Evolutionary conservation across 2,888 invertebrate species (phyloP).

Genomic region (Hypomecis atomaria): DNA sequence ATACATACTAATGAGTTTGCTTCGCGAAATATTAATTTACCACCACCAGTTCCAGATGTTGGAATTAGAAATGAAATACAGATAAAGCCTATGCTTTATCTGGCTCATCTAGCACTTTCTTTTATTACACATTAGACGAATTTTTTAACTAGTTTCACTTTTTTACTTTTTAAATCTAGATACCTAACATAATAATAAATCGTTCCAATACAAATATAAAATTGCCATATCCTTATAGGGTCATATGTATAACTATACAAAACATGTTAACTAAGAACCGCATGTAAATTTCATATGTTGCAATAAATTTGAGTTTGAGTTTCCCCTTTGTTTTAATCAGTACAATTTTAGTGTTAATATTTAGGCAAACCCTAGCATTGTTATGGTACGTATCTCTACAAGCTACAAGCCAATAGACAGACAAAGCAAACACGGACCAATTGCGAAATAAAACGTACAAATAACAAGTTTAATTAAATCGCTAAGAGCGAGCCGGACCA

Average conservation of each 20-base stretch:
- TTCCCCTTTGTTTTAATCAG: slow-evolving; percentile 17
- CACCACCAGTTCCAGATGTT: slow-evolving; percentile 43
- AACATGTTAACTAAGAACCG: no score
- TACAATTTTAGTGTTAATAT: slow-evolving; percentile 5
- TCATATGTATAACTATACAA: no score
- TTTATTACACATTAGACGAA: no score
- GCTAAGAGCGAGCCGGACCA: slow-evolving; percentile 65
- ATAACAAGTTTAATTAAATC: slow-evolving; percentile 84
- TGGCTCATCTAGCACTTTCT: slow-evolving; percentile 11
- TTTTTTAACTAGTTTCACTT: no score
- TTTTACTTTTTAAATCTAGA: no score
- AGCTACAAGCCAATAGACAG: slow-evolving; percentile 66
- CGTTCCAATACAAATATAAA: no score
- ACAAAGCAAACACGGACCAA: slow-evolving; percentile 74
- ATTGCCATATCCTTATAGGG: no score
- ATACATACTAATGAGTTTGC: slow-evolving; percentile 56
- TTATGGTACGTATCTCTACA: slow-evolving; percentile 52
- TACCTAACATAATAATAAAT: no score
- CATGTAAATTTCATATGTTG: no score
- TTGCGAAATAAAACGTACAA: slow-evolving; percentile 82
- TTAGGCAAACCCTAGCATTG: slow-evolving; percentile 6
- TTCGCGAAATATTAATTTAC: slow-evolving; percentile 53
- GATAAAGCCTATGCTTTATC: slow-evolving; percentile 19
- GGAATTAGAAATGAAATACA: slow-evolving; percentile 6
- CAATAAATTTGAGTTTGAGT: no score